Evolutionary conservation across 2,797 vertebrate species (phyloP), one percentile per base, ranked within the genome.

Genomic region (Amblyopsis hoosieri): DNA sequence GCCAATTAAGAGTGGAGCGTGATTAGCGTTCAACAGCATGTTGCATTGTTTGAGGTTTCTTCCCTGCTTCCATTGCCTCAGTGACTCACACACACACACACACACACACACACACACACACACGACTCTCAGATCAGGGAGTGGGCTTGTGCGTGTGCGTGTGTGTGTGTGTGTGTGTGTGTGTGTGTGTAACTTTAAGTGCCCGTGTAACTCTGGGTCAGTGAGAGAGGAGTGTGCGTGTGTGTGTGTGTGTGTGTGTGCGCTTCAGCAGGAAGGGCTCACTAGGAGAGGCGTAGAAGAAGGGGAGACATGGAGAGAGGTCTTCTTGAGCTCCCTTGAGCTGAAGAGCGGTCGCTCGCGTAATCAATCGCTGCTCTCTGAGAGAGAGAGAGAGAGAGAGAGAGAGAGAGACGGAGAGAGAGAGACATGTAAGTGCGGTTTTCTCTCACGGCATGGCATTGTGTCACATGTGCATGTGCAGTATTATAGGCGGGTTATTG

Each of bases 391-490:
- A 4, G 31, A 33, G 31, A n/a, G n/a, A n/a, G 17, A 17, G 17
- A 33, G 31, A 33, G 31, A 33, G 19, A 23, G 19, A 23, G 19
- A 23, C 19, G 19, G 19, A 23, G 19, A 23, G 19, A 23, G 19
- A 83, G 80, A 80, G 65, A 88, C 78, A 89, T 87, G 90, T 88
- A 90, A 90, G 90, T 89, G 77, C 74, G 70, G 78, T 69, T 71
- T 79, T 73, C 67, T 87, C 74, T 80, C 64, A 73, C 11, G 79
- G 85, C 84, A 76, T 81, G 82, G 65, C 77, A 69, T 66, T 82
- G 37, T 58, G 53, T 23, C 69, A 71, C 64, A 45, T 50, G 62
- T 66, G 62, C 60, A 55, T 69, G 72, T 72, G 13, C 50, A 19
- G 14, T 17, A 17, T 23, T 23, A 23, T 52, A 19, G 17, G 17